Evolutionary conservation across 2,888 invertebrate species (phyloP).

Genomic region (Apodemia mormo): DNA sequence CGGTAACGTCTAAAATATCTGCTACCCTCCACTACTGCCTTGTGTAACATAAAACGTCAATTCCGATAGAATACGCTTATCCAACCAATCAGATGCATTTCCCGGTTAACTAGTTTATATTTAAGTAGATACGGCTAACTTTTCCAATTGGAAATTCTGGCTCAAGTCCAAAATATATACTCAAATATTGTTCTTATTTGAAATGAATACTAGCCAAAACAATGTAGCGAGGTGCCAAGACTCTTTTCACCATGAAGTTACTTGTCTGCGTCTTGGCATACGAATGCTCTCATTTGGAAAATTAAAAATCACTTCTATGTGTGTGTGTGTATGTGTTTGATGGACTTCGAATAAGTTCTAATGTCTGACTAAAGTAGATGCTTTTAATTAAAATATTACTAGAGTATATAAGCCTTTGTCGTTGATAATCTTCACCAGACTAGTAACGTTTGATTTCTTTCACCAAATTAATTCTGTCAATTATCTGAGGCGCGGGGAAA

Average conservation of each 20-base stretch:
- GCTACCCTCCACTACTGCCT: no score
- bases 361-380: no score
- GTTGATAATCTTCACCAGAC: no score
- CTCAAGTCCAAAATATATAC: conserved; percentile 49
- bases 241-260: conserved; percentile 32
- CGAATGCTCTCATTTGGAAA: conserved; percentile 21
- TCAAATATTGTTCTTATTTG: conserved; percentile 43
- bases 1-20: no score
- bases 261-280: conserved; percentile 10
- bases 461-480: no score
- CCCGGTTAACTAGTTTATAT: conserved; percentile 16
- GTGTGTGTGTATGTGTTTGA: no score
- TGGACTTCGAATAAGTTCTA: no score
- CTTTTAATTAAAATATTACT: no score
- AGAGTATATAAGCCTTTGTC: no score
- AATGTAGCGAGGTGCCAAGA: conserved; percentile 45
- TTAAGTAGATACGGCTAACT: conserved; percentile 34
- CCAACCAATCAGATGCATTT: conserved; percentile 6
- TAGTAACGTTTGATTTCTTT: no score
- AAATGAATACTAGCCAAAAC: conserved; percentile 44
- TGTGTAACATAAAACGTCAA: background rate
- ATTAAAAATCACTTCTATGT: conserved; percentile 32
- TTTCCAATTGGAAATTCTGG: conserved; percentile 48
- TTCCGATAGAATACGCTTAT: background rate
- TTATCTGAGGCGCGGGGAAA: no score